A percentile compares a stretch with the other conserved stretches of the same genome.
These are phyloP conservation scores for Ectobius pallidus DNA, from an alignment of 2,888 invertebrate species.

Conservation along the genomic window DNA sequence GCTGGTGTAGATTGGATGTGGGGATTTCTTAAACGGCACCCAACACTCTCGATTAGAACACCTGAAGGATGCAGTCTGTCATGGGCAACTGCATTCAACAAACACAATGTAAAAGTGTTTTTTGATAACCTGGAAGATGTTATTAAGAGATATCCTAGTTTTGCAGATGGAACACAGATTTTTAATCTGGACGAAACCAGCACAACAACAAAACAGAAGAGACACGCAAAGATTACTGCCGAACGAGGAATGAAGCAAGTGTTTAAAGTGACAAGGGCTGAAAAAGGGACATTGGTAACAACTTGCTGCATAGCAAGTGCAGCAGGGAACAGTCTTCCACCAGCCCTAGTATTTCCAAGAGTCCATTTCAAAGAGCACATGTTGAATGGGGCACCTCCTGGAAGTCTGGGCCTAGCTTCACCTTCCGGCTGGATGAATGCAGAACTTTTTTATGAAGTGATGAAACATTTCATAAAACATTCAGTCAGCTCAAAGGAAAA, in stretches of 20 bases:
- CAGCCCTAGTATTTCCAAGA: slow-evolving; percentile 51
- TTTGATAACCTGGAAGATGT: too few relatives aligned
- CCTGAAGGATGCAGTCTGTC: too few relatives aligned
- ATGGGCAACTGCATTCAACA: too few relatives aligned
- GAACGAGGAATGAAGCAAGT: slow-evolving; percentile 53
- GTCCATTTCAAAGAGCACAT: slow-evolving; percentile 50
- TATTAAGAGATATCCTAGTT: too few relatives aligned
- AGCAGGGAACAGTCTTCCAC: slow-evolving; percentile 51
- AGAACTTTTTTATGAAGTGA: neutral
- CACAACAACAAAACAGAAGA: slow-evolving; percentile 53
- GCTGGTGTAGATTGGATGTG: neutral
- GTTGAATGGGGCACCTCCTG: slow-evolving; percentile 50
- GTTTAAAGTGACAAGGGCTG: slow-evolving; percentile 51
- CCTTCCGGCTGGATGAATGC: neutral
- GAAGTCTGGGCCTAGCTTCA: slow-evolving; percentile 46
- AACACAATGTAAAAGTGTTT: too few relatives aligned
- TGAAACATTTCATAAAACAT: neutral
- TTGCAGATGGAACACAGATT: too few relatives aligned
- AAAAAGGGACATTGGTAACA: slow-evolving; percentile 45
- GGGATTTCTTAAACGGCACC: neutral
- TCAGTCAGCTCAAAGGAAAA: too few relatives aligned
- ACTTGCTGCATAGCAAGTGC: slow-evolving; percentile 49
- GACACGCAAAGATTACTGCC: slow-evolving; percentile 50
- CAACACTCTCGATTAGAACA: too few relatives aligned
- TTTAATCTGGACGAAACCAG: slow-evolving; percentile 54